Evolutionary conservation across 2,797 vertebrate genomes (phyloP), one percentile per base, ranked within the genome.

Genomic region (Sebastes umbrosus): DNA sequence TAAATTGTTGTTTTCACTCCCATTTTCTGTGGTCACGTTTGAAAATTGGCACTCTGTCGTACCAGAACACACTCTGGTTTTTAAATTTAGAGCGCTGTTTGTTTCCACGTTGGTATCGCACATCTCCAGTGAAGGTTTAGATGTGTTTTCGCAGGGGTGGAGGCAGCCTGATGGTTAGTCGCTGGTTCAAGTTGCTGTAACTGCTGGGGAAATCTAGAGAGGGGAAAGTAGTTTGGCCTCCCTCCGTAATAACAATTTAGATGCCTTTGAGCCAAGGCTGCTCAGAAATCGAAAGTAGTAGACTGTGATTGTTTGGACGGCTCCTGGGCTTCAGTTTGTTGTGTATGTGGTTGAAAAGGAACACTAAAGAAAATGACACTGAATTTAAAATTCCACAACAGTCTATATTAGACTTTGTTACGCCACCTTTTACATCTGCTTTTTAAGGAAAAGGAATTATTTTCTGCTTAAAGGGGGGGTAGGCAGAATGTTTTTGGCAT

Each of bases 1-100:
- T 79, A 84, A 79, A 87, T 86, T 77, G 76, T 76, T 90, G 78
- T 89, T 90, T 91, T 87, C 79, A 68, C 73, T 81, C 73, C 39
- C 13, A 36, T 86, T 87, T 88, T 68, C 70, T 63, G 46, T 82
- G 65, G 70, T 65, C 12, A 25, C 27, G 39, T 86, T 83, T 80
- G 75, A 82, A 87, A 83, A 86, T 82, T 67, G 79, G 54, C 74
- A 83, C 75, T 82, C 68, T 73, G 67, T 86, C 69, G 68, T 46
- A 80, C 39, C 31, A 67, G 73, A 79, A 77, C 72, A 84, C 69
- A 70, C 66, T 70, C 65, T 69, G 63, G 8, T 82, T 88, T 87
- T 84, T 72, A 80, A 69, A 89, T 89, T 78, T 79, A 72, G 55
- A 80, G 67, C 43, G 4, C 78, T 62, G 81, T 55, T 65, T 66